phyloP scores from a whole-genome alignment of 2,888 invertebrate species.

The Lycia hirtaria region DNA sequence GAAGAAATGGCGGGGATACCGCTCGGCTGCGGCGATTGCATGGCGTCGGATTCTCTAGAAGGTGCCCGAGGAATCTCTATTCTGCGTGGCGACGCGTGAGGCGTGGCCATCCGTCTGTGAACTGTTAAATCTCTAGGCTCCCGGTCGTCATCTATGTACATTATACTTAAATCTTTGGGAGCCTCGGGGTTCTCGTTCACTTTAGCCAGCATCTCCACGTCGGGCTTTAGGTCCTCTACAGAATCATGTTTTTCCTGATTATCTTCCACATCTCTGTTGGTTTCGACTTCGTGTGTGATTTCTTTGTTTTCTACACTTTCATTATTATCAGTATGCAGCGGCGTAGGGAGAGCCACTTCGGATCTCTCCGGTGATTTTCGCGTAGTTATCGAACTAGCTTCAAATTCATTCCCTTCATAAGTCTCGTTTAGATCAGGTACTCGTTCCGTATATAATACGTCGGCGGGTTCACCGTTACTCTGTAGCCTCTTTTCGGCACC shows the following conservation, averaged over 20 bases:
- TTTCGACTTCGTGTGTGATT: conserved; percentile 27
- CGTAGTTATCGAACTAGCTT: conserved; percentile 48
- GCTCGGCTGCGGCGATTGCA: conserved; percentile 90
- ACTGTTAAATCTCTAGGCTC: conserved; percentile 85
- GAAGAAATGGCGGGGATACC: conserved; percentile 89
- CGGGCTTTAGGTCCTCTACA: conserved; percentile 17
- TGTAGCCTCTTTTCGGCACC: conserved; percentile 67
- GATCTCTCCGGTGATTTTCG: conserved; percentile 59
- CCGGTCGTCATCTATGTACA: conserved; percentile 51
- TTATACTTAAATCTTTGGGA: conserved; percentile 85
- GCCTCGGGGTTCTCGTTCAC: conserved; percentile 37
- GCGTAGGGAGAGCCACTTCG: conserved; percentile 53
- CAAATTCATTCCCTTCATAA: conserved; percentile 55
- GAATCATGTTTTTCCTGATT: conserved; percentile 8
- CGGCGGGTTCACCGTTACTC: conserved; percentile 51
- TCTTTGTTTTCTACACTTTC: conserved; percentile 29
- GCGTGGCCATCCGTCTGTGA: conserved; percentile 80
- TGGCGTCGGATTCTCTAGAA: conserved; percentile 89
- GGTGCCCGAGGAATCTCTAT: conserved; percentile 85
- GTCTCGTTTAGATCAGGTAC: conserved; percentile 66
- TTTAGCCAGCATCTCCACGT: conserved; percentile 26
- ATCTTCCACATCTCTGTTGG: conserved; percentile 16
- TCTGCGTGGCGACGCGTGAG: conserved; percentile 76
- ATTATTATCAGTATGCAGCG: conserved; percentile 20
- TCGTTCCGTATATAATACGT: conserved; percentile 63